Base-by-base conservation (phyloP, 1,140 invertebrate genomes). In the Oncopeltus fasciatus region DNA sequence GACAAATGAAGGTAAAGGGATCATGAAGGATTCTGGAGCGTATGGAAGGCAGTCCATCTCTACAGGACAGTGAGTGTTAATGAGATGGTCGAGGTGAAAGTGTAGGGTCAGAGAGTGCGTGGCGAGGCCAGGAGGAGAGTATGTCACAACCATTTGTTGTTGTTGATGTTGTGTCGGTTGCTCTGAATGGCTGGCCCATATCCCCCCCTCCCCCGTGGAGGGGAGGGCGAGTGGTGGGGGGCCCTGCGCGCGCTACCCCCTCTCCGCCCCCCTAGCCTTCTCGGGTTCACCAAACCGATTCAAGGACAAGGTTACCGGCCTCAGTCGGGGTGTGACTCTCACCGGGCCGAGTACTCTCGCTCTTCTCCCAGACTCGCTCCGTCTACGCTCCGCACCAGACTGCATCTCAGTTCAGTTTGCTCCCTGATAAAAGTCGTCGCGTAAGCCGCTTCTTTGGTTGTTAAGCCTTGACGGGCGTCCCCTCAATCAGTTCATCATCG, bases 251-350 rank as follows among this genome's bases (percentile, higher is more conserved):
- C 53, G 57, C 29, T 27, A 8, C 31, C 57, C 59, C 16, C 47
- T 24, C n/a, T n/a, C n/a, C n/a, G n/a, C n/a, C n/a, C n/a, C n/a
- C n/a, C n/a, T n/a, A n/a, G n/a, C 31, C 57, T 53, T 16, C 57
- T 29, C 26, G 66, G 58, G 63, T 64, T 67, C 64, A 64, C 59
- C 63, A 65, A 67, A 64, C 66, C 58, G 59, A 61, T 67, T 67
- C 66, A 67, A 67, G 66, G 66, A 67, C 66, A 67, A 67, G 66
- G 66, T 59, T 64, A 67, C 47, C n/a, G 14, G 16, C 60, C 60
- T 61, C 60, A 28, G 20, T 53, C 60, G 14, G 26, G 44, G 16
- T 21, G 38, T 56, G 57, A 60, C 64, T 62, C 49, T 49, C 33
- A 28, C 51, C 51, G 53, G 12, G 18, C 46, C 24, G 33, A n/a